Percentiles rank a stretch among this genome's conserved stretches.
These are phyloP conservation scores for Mamestra configurata DNA, from an alignment of 1,140 invertebrate genomes.

Conservation along the genomic window DNA sequence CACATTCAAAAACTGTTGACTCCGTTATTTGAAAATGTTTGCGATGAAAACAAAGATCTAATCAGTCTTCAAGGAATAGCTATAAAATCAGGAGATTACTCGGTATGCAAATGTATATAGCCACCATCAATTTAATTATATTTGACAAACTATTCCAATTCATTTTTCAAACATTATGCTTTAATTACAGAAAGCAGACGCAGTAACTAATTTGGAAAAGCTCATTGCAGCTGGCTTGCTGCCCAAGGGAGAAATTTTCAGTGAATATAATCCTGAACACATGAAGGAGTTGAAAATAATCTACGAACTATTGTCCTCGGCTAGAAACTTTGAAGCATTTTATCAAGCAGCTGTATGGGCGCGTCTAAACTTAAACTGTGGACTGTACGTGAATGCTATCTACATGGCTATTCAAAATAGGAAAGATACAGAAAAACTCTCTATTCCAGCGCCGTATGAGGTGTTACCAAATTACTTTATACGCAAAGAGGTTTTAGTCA, in stretches of 20 bases:
- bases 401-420: conserved; percentile 84
- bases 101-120: conserved; percentile 60
- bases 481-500: conserved; percentile 76
- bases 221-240: conserved; percentile 72
- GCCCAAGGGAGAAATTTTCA: conserved; percentile 80
- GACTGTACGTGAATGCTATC: conserved; percentile 86
- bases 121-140: background rate
- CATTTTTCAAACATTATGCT: conserved; percentile 15
- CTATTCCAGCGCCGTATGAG: conserved; percentile 88
- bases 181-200: conserved; percentile 66
- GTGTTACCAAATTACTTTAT: conserved; percentile 88
- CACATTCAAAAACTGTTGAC: conserved; percentile 76
- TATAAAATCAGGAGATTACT: conserved; percentile 65
- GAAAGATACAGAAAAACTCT: conserved; percentile 85
- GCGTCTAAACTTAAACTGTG: conserved; percentile 87
- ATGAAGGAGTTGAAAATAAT: conserved; percentile 77
- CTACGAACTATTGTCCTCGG: conserved; percentile 88
- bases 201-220: conserved; percentile 68
- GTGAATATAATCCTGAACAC: conserved; percentile 75
- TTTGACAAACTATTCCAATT: background rate
- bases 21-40: conserved; percentile 81
- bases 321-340: conserved; percentile 90
- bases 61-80: conserved; percentile 70
- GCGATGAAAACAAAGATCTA: conserved; percentile 74
- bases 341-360: conserved; percentile 88